Percentiles rank a stretch among this genome's conserved stretches.
phyloP scores from a whole-genome alignment of 2,113 vertebrate genomes.

The Malurus elegans region DNA sequence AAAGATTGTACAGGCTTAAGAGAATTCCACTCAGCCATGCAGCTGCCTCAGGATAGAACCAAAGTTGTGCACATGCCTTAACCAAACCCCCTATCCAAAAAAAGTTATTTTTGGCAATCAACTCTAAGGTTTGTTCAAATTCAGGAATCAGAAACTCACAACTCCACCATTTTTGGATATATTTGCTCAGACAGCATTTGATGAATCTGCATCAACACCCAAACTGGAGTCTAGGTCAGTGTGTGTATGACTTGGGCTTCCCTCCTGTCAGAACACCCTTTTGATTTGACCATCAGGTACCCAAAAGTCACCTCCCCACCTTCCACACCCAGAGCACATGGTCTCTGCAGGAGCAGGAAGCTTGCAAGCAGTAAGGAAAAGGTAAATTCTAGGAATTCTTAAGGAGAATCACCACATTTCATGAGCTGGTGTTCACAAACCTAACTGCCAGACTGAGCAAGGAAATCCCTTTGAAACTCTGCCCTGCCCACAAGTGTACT shows the following conservation, averaged over 20 bases:
- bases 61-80: neutral
- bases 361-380: neutral
- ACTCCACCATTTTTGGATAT: rapidly evolving
- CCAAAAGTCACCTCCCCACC: neutral
- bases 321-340: neutral
- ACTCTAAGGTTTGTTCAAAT: neutral
- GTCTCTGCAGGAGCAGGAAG: rapidly evolving
- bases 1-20: neutral
- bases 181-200: neutral
- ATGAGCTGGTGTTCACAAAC: neutral
- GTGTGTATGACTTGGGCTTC: neutral
- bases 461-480: neutral
- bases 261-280: neutral
- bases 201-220: neutral
- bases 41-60: neutral
- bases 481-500: neutral
- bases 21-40: neutral
- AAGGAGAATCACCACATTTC: neutral
- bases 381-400: neutral
- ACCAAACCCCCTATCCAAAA: neutral
- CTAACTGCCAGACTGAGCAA: rapidly evolving
- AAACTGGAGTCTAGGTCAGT: neutral
- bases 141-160: neutral
- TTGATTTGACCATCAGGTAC: neutral
- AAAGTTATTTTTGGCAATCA: neutral